Evolutionary conservation across 2,888 invertebrate species (phyloP), one percentile per base, ranked within the genome.

Genomic region (Beris chalybata): DNA sequence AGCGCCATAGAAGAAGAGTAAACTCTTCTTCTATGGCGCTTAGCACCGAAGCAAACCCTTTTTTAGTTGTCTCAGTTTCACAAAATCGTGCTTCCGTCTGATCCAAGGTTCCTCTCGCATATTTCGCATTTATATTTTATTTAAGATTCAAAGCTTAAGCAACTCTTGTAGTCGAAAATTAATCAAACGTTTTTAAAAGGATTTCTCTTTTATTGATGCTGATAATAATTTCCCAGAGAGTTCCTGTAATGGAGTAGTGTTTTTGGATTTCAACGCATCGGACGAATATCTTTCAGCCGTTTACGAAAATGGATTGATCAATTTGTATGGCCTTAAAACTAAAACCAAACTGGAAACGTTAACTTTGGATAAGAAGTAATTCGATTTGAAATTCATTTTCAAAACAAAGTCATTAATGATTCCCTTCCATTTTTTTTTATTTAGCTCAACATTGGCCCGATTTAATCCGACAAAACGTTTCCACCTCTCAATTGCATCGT

Each of bases 401-500:
- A 64, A 11, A 31, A 15, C 22, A 9, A 12, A 11, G 22, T 15
- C 53, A 30, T 59, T 54, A 54, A 29, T 9, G 15, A 9, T 47
- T 30, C 15, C 7, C 7, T 44, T 32, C 15, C 6, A 22, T 38
- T 30, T 52, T 12, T 50, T 50, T 52, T n/a, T 29, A 63, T 71
- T 0, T 65, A 80, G 79, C 54, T 76, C 78, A 4, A 78, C 79
- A 3, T 67, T 81, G 47, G 75, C 76, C 0, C 76, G 79, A 4
- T 81, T 81, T 69, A 79, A 80, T 75, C 79, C 81, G 1, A 72
- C 70, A 9, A 80, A 78, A 69, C 75, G 78, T 0, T 79, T 79
- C 38, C 75, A 77, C 6, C 66, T 81, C 12, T 73, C 76, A 0
- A 71, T 79, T 47, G 78, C 77, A 22, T 78, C 78, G 1, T 78